Evolutionary conservation across 2,797 vertebrate species (phyloP).

Genomic region (Cryptoblepharus egeriae): DNA sequence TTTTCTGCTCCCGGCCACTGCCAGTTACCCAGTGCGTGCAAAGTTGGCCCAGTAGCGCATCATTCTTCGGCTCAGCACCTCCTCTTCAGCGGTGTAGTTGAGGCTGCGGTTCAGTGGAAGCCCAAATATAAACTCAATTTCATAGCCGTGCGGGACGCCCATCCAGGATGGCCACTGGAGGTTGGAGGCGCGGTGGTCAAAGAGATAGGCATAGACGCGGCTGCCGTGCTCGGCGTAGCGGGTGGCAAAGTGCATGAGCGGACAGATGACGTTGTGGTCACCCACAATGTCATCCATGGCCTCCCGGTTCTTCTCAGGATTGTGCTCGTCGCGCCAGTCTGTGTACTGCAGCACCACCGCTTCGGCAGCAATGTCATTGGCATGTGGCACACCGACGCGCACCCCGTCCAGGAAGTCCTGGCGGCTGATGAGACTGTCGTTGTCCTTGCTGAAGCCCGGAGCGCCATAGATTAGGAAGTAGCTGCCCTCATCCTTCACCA

Average conservation of each 20-base stretch:
- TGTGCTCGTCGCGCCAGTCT: conserved; percentile 91
- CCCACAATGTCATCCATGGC: conserved; percentile 92
- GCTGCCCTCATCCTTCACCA: conserved; percentile 92
- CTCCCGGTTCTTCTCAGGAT: conserved; percentile 87
- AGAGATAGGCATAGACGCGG: conserved; percentile 86
- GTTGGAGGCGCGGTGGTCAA: conserved; percentile 92
- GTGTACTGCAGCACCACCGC: conserved; percentile 93
- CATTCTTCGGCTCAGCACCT: conserved; percentile 86
- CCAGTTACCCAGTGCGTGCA: conserved; percentile 86
- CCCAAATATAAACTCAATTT: conserved; percentile 95
- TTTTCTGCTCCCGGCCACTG: fast-evolving
- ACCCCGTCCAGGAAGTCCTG: conserved; percentile 92
- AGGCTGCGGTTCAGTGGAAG: conserved; percentile 86
- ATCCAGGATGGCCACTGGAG: conserved; percentile 93
- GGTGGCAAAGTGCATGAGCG: conserved; percentile 85
- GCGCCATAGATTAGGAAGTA: conserved; percentile 92
- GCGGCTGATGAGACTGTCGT: conserved; percentile 90
- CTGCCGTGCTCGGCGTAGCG: conserved; percentile 80
- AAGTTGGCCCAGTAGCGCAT: conserved; percentile 97
- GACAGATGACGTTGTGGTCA: conserved; percentile 93
- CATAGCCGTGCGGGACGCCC: conserved; percentile 96
- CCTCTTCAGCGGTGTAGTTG: conserved; percentile 90
- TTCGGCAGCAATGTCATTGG: conserved; percentile 90
- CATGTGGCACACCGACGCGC: conserved; percentile 88
- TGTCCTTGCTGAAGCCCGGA: conserved; percentile 94